Base-by-base conservation (phyloP, 2,113 vertebrate genomes). In the Notarius lentiginosus region DNA sequence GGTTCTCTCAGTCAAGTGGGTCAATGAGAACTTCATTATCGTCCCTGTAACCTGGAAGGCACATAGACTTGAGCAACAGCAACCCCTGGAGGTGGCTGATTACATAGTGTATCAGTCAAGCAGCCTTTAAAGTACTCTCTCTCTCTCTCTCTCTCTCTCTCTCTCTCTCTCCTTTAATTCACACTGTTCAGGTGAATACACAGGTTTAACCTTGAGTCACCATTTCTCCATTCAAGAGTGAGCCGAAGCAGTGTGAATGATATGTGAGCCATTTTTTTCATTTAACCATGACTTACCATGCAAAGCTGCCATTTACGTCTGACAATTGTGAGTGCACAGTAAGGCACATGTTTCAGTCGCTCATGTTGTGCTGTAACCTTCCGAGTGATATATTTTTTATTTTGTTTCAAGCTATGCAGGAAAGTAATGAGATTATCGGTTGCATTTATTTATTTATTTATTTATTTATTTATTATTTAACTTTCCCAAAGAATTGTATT, bases 51-150 rank as follows among this genome's bases (percentile, higher is more conserved):
- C 56, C n/a, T 41, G 49, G 63, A 61, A 72, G n/a, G 55, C n/a
- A 81, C 20, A 76, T 30, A 89, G 76, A 51, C 83, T 89, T 88
- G 72, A 91, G 68, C 91, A 91, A 92, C 85, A 92, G 91, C 91
- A 90, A 30, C 91, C 90, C 90, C 91, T 92, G 88, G 88, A 92
- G 91, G 90, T 58, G 56, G 84, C 18, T 41, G 47, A 81, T 51
- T 73, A 20, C 8, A 14, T 30, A 9, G 47, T 47, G 2, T 11
- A 17, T 27, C n/a, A 56, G 7, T 12, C 22, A 14, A 14, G n/a
- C 41, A 49, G 72, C 7, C 18, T 70, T 70, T 18, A 41, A 68
- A 30, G 68, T 73, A 56, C 68, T 58, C 14, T 47, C 30, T 20
- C 14, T 34, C 47, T 79, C 53, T 75, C 27, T 86, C 34, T 77